phyloP scores from a whole-genome alignment of 2,113 vertebrate genomes.

The Neoarius graeffei region DNA sequence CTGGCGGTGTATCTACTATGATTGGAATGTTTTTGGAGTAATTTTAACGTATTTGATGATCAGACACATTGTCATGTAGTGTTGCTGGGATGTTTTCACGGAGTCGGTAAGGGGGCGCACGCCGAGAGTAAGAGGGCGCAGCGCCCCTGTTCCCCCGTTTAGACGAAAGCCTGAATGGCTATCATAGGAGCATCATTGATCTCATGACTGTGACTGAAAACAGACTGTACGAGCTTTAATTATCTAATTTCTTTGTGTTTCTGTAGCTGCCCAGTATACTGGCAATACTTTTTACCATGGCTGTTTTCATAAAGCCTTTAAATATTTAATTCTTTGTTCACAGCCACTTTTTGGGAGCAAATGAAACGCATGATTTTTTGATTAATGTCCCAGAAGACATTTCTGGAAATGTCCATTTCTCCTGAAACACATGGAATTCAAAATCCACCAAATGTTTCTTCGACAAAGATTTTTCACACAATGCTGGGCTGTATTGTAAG shows the following conservation, averaged over 20 bases:
- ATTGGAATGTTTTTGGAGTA: no score
- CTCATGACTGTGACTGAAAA: neutral
- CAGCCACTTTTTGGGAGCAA: neutral
- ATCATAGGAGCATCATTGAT: neutral
- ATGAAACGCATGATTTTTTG: neutral
- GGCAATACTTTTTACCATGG: neutral
- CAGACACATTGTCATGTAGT: no score
- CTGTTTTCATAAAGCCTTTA: neutral
- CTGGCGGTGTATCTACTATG: no score
- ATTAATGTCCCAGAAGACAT: neutral
- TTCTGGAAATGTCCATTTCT: neutral
- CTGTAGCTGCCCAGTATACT: neutral
- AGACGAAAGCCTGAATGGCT: no score
- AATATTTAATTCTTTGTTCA: neutral
- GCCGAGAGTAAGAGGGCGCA: no score
- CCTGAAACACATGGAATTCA: neutral
- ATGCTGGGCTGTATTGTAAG: neutral
- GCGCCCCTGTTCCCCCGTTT: no score
- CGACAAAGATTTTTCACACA: neutral
- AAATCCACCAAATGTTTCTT: neutral
- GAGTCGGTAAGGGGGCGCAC: no score
- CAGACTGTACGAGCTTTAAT: neutral
- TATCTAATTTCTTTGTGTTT: neutral
- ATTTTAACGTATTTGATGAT: no score
- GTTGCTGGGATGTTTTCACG: no score